Base-by-base conservation (phyloP, 1,140 invertebrate genomes). In the Venustaconcha ellipsiformis region DNA sequence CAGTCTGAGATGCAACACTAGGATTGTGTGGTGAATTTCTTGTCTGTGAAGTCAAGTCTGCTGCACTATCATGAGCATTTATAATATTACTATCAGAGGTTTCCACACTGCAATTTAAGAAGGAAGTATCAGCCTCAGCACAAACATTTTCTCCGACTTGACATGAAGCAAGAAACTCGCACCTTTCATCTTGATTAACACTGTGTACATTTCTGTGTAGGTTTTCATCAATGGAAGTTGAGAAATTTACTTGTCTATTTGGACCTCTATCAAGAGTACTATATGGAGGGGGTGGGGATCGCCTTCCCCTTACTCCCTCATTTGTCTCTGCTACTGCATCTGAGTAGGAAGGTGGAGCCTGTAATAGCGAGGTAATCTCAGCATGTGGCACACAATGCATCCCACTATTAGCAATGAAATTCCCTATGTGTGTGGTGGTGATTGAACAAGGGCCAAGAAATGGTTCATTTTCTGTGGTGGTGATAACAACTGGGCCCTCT, bases 331-430 rank as follows among this genome's bases (percentile, higher is more conserved):
- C 72, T 37, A 84, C 79, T 15, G 83, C 83, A 60, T 87, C 85
- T 15, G 84, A 84, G 73, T 88, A 88, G 14, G 87, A 83, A 2
- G 87, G 85, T 15, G 87, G 87, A 2, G 79, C 68, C 57, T 83
- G 83, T 26, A 86, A 72, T 56, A 80, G 66, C 0, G 76, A 68
- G 59, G 72, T 62, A 71, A 84, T 81, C 37, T 83, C 83, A 30
- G 76, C 70, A 57, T 74, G 76, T 30, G 85, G 84, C 20, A 87
- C 81, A 74, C 84, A 88, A 67, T 87, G 85, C 13, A 88, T 82
- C 11, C 87, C 85, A 72, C 87, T 88, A 72, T 88, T 88, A 1
- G 86, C 84, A 82, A 85, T 88, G 8, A 88, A 82, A 67, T 87
- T 88, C 56, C 87, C 86, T 79, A 86, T 86, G 57, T 85, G 82